These are phyloP conservation scores for Blastomussa wellsi DNA, from an alignment of 92 coral and sea anemone species.

Conservation along the genomic window DNA sequence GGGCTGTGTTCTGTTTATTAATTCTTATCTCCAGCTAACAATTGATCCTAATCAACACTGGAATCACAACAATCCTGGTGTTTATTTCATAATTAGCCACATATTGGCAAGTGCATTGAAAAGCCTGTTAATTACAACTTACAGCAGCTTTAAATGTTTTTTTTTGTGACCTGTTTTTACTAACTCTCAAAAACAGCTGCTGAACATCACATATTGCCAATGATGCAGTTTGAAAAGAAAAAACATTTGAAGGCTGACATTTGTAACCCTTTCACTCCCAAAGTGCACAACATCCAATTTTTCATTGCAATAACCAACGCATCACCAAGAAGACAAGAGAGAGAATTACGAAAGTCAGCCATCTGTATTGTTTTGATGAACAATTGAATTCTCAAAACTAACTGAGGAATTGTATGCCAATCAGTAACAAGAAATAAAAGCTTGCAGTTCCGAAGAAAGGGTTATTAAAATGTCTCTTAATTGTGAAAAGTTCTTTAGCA, in stretches of 20 bases:
- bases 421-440: neutral
- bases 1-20: constrained; percentile 32
- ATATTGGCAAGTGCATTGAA: neutral
- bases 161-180: neutral
- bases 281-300: neutral
- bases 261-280: neutral
- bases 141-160: neutral
- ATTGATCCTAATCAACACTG: neutral
- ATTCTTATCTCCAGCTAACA: constrained; percentile 2
- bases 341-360: neutral
- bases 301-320: neutral
- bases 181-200: neutral
- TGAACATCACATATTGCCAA: neutral
- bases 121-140: neutral
- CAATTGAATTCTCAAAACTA: neutral
- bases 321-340: neutral
- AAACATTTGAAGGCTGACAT: neutral
- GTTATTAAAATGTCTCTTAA: neutral
- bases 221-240: neutral
- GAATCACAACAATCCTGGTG: neutral
- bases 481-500: too few relatives aligned
- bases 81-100: neutral
- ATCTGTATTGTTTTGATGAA: neutral
- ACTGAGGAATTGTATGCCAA: neutral
- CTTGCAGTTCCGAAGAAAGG: neutral